These are phyloP conservation scores for Heliconius erato DNA, from an alignment of 2,888 invertebrate species.

Conservation along the genomic window DNA sequence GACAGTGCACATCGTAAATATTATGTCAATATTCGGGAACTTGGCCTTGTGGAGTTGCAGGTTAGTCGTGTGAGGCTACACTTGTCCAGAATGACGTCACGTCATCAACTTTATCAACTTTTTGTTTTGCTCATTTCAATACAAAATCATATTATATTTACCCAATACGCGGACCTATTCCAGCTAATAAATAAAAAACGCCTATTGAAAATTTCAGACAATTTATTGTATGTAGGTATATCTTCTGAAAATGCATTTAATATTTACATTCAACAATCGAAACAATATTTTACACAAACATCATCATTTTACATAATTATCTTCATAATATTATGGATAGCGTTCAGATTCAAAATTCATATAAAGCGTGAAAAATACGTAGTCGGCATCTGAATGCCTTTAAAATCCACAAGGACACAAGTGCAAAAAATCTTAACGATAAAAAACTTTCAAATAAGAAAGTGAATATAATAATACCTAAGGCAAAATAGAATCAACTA, in stretches of 20 bases:
- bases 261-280: slow-evolving; percentile 84
- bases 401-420: slow-evolving; percentile 86
- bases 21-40: slow-evolving; percentile 83
- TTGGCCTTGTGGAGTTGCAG: slow-evolving; percentile 86
- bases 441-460: slow-evolving; percentile 82
- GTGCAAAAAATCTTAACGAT: slow-evolving; percentile 81
- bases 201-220: slow-evolving; percentile 76
- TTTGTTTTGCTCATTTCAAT: slow-evolving; percentile 54
- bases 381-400: slow-evolving; percentile 71
- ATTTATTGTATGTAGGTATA: slow-evolving; percentile 81
- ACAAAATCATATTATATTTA: slow-evolving; percentile 46
- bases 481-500: slow-evolving; percentile 84
- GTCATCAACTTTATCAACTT: slow-evolving; percentile 84
- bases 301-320: slow-evolving; percentile 68
- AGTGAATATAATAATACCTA: slow-evolving; percentile 80
- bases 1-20: slow-evolving; percentile 83
- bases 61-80: slow-evolving; percentile 85
- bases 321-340: slow-evolving; percentile 77
- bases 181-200: slow-evolving; percentile 77
- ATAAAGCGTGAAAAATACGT: slow-evolving; percentile 81
- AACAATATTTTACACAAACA: slow-evolving; percentile 80
- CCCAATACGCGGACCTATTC: slow-evolving; percentile 65
- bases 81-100: slow-evolving; percentile 77
- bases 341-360: slow-evolving; percentile 73
- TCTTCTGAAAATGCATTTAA: slow-evolving; percentile 83